A percentile compares a stretch with the other conserved stretches of the same genome.
These are phyloP conservation scores for Drosophila borealis DNA, from an alignment of 2,888 invertebrate species.

Conservation along the genomic window DNA sequence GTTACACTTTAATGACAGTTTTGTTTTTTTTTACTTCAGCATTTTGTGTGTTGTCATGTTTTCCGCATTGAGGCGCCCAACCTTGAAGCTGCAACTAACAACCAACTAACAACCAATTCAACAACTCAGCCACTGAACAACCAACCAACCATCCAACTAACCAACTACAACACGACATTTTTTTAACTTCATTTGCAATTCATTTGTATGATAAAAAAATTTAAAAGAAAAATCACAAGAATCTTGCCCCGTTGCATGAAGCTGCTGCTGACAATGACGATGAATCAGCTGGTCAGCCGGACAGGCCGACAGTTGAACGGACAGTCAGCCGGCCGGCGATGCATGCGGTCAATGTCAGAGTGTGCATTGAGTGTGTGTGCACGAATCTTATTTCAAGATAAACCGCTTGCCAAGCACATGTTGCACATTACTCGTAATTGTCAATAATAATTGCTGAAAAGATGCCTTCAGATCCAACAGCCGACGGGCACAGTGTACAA, in stretches of 20 bases:
- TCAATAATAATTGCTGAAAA: slow-evolving; percentile 59
- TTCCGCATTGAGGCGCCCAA: slow-evolving; percentile 70
- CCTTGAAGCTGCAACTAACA: slow-evolving; percentile 60
- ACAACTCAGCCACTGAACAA: slow-evolving; percentile 20
- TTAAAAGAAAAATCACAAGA: slow-evolving; percentile 32
- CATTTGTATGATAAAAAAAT: slow-evolving; percentile 42
- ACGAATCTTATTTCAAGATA: slow-evolving; percentile 81
- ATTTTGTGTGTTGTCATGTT: slow-evolving; percentile 62
- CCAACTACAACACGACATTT: slow-evolving; percentile 48
- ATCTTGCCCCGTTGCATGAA: slow-evolving; percentile 48
- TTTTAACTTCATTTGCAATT: slow-evolving; percentile 75
- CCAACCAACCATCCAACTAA: slow-evolving; percentile 12
- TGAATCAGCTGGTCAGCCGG: slow-evolving; percentile 55
- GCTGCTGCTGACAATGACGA: slow-evolving; percentile 36
- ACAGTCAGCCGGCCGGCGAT: slow-evolving; percentile 61
- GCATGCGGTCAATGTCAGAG: slow-evolving; percentile 69
- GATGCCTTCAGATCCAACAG: slow-evolving; percentile 50
- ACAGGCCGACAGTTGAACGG: slow-evolving; percentile 12
- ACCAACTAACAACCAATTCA: slow-evolving; percentile 35
- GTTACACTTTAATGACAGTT: slow-evolving; percentile 73
- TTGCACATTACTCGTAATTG: slow-evolving; percentile 66
- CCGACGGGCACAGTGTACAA: slow-evolving; percentile 20
- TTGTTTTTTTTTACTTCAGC: slow-evolving; percentile 44
- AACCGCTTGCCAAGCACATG: slow-evolving; percentile 73
- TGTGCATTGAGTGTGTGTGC: slow-evolving; percentile 53